Conservation (phyloP, 2,113 vertebrate genomes). For the Plectropomus leopardus region DNA sequence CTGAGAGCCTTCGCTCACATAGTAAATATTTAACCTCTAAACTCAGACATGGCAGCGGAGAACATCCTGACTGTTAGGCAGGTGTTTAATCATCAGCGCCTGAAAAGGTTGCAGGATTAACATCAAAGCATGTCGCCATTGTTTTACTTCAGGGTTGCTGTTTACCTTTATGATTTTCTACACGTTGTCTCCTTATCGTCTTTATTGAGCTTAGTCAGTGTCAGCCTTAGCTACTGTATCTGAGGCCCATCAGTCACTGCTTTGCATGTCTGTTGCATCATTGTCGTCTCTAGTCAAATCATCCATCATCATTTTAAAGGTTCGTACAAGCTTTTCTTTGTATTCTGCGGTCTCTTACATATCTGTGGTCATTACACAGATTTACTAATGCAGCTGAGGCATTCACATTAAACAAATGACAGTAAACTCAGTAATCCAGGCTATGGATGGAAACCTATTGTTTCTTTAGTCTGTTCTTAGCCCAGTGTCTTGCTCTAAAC, state of each 20-base stretch:
- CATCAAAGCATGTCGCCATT: background rate
- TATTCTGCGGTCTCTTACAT: slow-evolving; percentile 9
- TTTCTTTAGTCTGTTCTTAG: background rate
- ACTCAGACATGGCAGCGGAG: background rate
- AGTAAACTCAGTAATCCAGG: slow-evolving; percentile 14
- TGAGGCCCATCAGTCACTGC: slow-evolving; percentile 14
- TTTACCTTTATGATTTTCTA: slow-evolving; percentile 10
- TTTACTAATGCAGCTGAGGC: slow-evolving; percentile 30
- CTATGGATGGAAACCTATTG: slow-evolving; percentile 7
- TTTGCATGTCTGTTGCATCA: slow-evolving; percentile 49
- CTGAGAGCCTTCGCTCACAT: slow-evolving; percentile 12
- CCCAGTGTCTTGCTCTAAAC: background rate
- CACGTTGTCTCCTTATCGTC: slow-evolving; percentile 5
- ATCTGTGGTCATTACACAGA: slow-evolving; percentile 54
- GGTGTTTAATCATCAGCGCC: slow-evolving; percentile 8
- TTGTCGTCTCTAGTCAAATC: slow-evolving; percentile 24
- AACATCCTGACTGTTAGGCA: slow-evolving; percentile 8
- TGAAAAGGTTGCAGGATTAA: background rate
- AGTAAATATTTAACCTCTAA: slow-evolving; percentile 44
- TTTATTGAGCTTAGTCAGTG: background rate
- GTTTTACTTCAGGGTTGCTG: slow-evolving; percentile 5
- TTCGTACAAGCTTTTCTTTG: slow-evolving; percentile 31
- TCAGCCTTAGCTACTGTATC: slow-evolving; percentile 1
- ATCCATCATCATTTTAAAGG: slow-evolving; percentile 4
- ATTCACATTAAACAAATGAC: slow-evolving; percentile 27